Conservation (phyloP, 2,113 vertebrate species). For the Thunnus maccoyii region DNA sequence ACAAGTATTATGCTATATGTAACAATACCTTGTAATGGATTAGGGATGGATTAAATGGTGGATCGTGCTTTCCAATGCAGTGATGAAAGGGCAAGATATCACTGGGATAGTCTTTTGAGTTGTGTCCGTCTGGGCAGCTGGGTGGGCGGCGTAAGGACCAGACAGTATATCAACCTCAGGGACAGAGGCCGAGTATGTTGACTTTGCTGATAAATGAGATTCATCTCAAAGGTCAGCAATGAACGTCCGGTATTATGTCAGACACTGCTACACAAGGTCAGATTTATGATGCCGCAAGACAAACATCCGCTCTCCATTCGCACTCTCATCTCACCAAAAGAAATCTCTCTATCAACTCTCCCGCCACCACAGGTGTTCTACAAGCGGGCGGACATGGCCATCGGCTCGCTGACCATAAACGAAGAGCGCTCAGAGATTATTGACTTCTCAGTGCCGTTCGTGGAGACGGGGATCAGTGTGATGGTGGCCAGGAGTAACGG, state of each 20-base stretch:
- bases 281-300: background rate
- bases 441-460: constrained; percentile 98
- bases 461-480: constrained; percentile 98
- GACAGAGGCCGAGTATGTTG: constrained; percentile 1
- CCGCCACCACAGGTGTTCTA: constrained; percentile 91
- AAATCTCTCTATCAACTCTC: background rate
- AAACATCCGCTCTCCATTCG: background rate
- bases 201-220: constrained; percentile 39
- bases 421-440: constrained; percentile 98
- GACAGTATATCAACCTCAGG: constrained; percentile 27
- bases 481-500: constrained; percentile 98
- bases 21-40: constrained; percentile 34
- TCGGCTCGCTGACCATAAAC: constrained; percentile 98
- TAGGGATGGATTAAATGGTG: constrained; percentile 37
- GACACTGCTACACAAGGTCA: background rate
- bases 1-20: constrained; percentile 32
- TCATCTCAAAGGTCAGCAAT: constrained; percentile 50
- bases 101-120: background rate
- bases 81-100: background rate
- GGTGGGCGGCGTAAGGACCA: background rate
- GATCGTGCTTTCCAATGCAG: background rate
- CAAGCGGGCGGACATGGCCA: constrained; percentile 97
- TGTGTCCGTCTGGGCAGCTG: constrained; percentile 15
- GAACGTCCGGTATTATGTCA: background rate
- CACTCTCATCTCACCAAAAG: background rate